These are phyloP conservation scores for Hemiscyllium ocellatum DNA, from an alignment of 2,113 vertebrate genomes.

Conservation along the genomic window DNA sequence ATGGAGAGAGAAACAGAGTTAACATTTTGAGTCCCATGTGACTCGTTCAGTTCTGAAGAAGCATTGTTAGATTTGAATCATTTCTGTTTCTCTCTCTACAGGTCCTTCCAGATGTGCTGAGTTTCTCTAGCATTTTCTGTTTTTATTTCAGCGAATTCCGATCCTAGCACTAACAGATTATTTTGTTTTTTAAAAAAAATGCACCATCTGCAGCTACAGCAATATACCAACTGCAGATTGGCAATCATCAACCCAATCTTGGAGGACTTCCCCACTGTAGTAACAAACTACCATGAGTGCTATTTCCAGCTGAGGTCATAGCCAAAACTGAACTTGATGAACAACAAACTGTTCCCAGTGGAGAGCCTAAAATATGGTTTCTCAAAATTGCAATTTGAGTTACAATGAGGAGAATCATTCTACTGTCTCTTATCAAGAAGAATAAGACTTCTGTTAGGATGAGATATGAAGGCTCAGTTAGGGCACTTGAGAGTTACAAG, in stretches of 20 bases:
- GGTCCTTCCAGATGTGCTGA: no score
- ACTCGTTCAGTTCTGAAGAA: no score
- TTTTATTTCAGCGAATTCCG: no score
- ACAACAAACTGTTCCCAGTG: not conserved
- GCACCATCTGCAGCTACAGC: not conserved
- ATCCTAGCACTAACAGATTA: not conserved
- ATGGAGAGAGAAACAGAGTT: no score
- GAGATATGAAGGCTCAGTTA: no score
- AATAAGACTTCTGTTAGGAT: no score
- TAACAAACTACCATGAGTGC: not conserved
- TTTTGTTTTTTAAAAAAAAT: not conserved
- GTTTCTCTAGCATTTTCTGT: no score
- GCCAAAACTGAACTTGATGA: not conserved
- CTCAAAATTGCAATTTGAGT: not conserved
- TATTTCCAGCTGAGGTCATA: not conserved
- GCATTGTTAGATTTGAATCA: no score
- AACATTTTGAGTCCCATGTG: no score
- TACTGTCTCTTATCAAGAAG: not conserved
- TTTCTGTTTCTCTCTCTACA: no score
- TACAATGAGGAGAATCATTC: not conserved
- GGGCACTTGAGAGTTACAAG: no score
- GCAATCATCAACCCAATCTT: not conserved
- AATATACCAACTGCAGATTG: not conserved
- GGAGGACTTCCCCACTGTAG: not conserved
- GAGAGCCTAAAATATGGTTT: not conserved